These are phyloP conservation scores for Heliconius congener DNA, from an alignment of 1,140 invertebrate species.

Conservation along the genomic window DNA sequence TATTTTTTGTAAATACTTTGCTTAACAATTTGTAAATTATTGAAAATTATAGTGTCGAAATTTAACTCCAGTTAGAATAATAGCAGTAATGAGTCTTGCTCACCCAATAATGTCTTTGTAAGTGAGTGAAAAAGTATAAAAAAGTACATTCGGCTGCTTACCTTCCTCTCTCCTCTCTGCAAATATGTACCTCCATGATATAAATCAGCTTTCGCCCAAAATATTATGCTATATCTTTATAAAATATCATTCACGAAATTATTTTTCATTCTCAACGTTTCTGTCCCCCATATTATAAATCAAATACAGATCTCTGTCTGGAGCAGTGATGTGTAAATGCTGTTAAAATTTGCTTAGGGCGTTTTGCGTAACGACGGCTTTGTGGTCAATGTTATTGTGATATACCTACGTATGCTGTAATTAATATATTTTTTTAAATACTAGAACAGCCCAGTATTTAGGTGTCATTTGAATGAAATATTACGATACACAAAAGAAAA, in stretches of 20 bases:
- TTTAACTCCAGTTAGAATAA: not conserved
- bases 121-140: not conserved
- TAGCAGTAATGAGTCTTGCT: not conserved
- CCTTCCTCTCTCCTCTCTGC: not conserved
- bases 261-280: constrained; percentile 37
- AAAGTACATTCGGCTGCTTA: too few species aligned
- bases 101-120: not conserved
- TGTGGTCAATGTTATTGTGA: constrained; percentile 15
- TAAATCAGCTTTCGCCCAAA: not conserved
- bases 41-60: not conserved
- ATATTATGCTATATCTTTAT: not conserved
- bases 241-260: not conserved
- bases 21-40: not conserved
- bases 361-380: constrained; percentile 42
- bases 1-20: too few species aligned
- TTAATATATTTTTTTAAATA: not conserved
- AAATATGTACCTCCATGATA: not conserved
- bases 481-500: too few species aligned
- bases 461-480: too few species aligned
- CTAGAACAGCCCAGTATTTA: not conserved
- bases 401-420: not conserved
- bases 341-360: constrained; percentile 56
- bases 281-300: constrained; percentile 77
- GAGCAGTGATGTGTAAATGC: constrained; percentile 44
- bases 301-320: constrained; percentile 73